Base-by-base conservation (phyloP, 2,113 vertebrate genomes). In the Notothenia coriiceps region DNA sequence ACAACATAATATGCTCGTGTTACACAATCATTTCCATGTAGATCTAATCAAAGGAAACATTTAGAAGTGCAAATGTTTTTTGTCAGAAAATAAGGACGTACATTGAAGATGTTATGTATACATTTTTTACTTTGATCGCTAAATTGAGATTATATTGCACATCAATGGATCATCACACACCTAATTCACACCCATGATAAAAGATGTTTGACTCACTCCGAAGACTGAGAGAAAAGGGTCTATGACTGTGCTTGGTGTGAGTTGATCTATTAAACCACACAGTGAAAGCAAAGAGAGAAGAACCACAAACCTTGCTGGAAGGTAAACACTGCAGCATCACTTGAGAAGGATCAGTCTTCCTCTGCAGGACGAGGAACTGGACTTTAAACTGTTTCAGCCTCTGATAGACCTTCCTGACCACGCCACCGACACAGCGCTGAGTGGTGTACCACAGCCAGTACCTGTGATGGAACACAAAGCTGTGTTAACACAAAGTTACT, bases 371-470 rank as follows among this genome's bases (percentile, higher is more conserved):
- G 0, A 99, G 93, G 93, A 99, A 99, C 91, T 97, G 97, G 43
- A 99, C 98, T 17, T 93, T 96, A 89, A 98, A 98, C 87, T 97
- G 95, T 29, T 98, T 96, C 25, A 99, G 94, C 56, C 93, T 95
- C 68, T 97, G 95, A 43, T 99, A 99, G 65, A 98, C 95, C 55
- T 95, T 97, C 86, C 93, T 95, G 2, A 96, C 96, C 51, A 96
- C 94, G 51, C 96, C 97, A 52, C 95, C 95, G 17, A 99, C 94
- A 18, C 96, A 97, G 40, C 84, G 89, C 90, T 96, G 96, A 54
- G 98, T 96, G 77, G 96, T 97, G 83, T 98, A 99, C 98, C 98
- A 99, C 22, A 99, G 93, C 98, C 98, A 99, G 92, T 99, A 99
- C 98, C 98, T 99, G 86, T 56, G 47, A 83, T 12, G 6, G 17